Evolutionary conservation across 2,797 vertebrate species (phyloP), one percentile per base, ranked within the genome.

Genomic region (Pantherophis alleghaniensis): DNA sequence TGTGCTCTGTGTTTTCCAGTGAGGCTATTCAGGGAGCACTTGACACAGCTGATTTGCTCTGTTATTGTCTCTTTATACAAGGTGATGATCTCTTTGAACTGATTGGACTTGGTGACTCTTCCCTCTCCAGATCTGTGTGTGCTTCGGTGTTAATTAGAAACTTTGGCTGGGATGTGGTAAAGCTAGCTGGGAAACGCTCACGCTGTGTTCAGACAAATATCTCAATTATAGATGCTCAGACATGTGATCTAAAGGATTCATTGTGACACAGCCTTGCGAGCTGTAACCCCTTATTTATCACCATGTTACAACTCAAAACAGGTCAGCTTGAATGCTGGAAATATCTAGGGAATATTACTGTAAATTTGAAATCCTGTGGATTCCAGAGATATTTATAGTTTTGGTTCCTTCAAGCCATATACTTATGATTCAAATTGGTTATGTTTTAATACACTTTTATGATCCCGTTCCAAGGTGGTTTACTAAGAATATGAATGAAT

Each of bases 71-170:
- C 86, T 55, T 79, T 88, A 74, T 42, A 88, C 61, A 90, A 90
- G 60, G 79, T 90, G 87, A 90, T 79, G 59, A 87, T 42, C 22
- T 61, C 88, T 83, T 55, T 92, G 32, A 92, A 74, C 63, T 79
- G 86, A 56, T 88, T 53, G 90, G 83, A 91, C 86, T 88, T 42
- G 1, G 11, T 83, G 66, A 90, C 18, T 88, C 24, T 94, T 59
- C n/a, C 18, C 55, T 86, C n/a, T 55, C 42, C 66, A 32, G 92
- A 60, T 87, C n/a, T 90, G 24, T 79, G 63, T 37, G 56, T 66
- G 59, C 86, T 93, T 88, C 55, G 37, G 89, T 66, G 89, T 56
- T 93, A 91, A 93, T 93, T 91, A 90, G 89, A 88, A 86, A 60
- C 83, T 86, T 93, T 59, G 37, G 87, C 89, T 74, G 87, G 92